Percentiles rank a stretch among this genome's conserved stretches.
These are phyloP conservation scores for Leptestheria dahalacensis DNA, from an alignment of 1,140 invertebrate species.

Conservation along the genomic window DNA sequence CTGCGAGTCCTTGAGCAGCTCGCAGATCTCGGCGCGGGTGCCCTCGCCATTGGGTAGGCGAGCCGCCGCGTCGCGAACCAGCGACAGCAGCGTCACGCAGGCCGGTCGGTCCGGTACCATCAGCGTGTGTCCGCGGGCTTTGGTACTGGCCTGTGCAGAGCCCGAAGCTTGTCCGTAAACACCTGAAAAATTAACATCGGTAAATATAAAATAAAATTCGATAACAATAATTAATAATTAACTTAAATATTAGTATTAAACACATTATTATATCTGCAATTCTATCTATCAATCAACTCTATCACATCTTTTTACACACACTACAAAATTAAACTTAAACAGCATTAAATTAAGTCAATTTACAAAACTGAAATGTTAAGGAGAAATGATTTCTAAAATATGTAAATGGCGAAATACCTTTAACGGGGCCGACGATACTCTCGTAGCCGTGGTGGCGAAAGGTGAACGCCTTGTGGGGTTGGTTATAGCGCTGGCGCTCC, in stretches of 20 bases:
- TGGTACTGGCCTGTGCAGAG: conserved; percentile 37
- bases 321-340: no score
- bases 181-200: neutral
- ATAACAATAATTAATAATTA: no score
- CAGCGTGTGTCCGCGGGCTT: conserved; percentile 66
- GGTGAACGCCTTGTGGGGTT: conserved; percentile 71
- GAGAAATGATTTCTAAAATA: no score
- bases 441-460: conserved; percentile 71
- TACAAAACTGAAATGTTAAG: no score
- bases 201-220: neutral
- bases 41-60: conserved; percentile 86
- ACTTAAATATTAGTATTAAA: no score
- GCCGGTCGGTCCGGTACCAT: conserved; percentile 69
- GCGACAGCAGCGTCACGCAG: conserved; percentile 75
- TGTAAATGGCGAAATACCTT: conserved; percentile 49
- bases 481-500: conserved; percentile 55
- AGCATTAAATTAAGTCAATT: no score
- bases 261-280: no score
- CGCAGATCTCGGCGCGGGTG: conserved; percentile 74
- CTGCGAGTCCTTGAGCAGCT: conserved; percentile 66
- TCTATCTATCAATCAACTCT: no score
- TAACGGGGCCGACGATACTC: conserved; percentile 75
- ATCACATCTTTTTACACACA: no score
- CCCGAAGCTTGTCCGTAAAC: conserved; percentile 1
- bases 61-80: conserved; percentile 84